A percentile compares a stretch with the other conserved stretches of the same genome.
Evolutionary conservation across 2,888 invertebrate species (phyloP).

Genomic region (Ischnura elegans): DNA sequence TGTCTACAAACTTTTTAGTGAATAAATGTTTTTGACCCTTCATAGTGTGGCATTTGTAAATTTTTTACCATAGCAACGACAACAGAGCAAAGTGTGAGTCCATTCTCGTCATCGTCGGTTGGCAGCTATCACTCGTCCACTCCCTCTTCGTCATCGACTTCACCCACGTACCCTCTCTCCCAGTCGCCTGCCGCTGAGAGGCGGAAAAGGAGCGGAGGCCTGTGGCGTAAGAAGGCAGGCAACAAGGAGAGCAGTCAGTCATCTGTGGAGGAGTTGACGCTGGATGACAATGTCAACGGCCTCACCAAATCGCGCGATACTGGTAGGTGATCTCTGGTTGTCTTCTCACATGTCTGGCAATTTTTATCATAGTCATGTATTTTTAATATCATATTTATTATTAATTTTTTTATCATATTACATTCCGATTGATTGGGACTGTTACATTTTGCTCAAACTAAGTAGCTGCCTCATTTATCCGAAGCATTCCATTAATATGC

Average conservation of each 20-base stretch:
- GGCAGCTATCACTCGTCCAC: conserved; percentile 53
- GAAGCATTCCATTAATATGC: too few species aligned
- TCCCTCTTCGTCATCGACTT: conserved; percentile 69
- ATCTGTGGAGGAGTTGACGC: conserved; percentile 29
- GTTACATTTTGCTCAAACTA: too few species aligned
- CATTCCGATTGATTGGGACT: too few species aligned
- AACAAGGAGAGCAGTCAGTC: conserved; percentile 54
- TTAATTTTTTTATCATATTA: too few species aligned
- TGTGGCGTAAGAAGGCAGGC: conserved; percentile 4
- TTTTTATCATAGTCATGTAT: too few species aligned
- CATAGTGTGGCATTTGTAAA: too few species aligned
- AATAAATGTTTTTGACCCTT: too few species aligned
- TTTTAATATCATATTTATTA: too few species aligned
- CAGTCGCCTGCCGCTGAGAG: background rate
- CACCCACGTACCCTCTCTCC: conserved; percentile 66
- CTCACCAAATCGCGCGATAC: conserved; percentile 47
- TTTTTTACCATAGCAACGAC: conserved; percentile 76
- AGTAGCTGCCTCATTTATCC: too few species aligned
- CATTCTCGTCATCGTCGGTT: conserved; percentile 78
- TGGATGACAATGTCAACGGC: conserved; percentile 58
- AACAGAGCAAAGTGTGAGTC: conserved; percentile 80
- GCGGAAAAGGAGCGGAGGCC: background rate
- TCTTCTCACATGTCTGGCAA: too few species aligned
- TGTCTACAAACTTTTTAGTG: too few species aligned
- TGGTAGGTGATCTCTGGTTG: conserved; percentile 1